phyloP scores from a whole-genome alignment of 1,140 invertebrate genomes.

The Trialeurodes vaporariorum region DNA sequence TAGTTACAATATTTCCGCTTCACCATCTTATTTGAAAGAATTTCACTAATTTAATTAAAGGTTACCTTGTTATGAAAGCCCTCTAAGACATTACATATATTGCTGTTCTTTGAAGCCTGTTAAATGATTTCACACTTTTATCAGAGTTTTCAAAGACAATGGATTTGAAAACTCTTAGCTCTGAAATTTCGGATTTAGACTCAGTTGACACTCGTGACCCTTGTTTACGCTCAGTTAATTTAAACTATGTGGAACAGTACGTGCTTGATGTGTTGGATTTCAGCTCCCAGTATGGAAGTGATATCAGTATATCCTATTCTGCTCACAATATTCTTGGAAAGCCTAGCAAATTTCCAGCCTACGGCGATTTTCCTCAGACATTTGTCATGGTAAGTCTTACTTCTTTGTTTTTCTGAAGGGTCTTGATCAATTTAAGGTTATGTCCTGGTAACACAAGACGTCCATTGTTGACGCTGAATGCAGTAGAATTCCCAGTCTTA shows the following conservation, averaged over 20 bases:
- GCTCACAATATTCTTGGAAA: conserved; percentile 72
- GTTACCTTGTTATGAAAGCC: too few species aligned
- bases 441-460: too few species aligned
- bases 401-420: too few species aligned
- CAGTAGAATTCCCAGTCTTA: too few species aligned
- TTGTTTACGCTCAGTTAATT: neutral
- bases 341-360: conserved; percentile 69
- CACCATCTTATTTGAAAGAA: too few species aligned
- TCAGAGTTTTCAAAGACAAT: neutral
- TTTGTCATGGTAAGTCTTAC: conserved; percentile 64
- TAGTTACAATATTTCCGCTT: too few species aligned
- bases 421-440: too few species aligned
- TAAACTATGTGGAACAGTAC: conserved; percentile 44
- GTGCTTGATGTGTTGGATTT: conserved; percentile 61
- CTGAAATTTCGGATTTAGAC: neutral
- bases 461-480: too few species aligned
- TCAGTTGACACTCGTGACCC: neutral
- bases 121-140: neutral
- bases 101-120: too few species aligned
- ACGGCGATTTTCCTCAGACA: conserved; percentile 80
- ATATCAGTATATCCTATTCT: conserved; percentile 75
- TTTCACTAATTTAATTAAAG: too few species aligned
- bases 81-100: too few species aligned
- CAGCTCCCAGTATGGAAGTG: conserved; percentile 80
- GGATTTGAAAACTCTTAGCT: neutral